Conservation (phyloP, 1,140 invertebrate genomes). For the Drosophila nannoptera region DNA sequence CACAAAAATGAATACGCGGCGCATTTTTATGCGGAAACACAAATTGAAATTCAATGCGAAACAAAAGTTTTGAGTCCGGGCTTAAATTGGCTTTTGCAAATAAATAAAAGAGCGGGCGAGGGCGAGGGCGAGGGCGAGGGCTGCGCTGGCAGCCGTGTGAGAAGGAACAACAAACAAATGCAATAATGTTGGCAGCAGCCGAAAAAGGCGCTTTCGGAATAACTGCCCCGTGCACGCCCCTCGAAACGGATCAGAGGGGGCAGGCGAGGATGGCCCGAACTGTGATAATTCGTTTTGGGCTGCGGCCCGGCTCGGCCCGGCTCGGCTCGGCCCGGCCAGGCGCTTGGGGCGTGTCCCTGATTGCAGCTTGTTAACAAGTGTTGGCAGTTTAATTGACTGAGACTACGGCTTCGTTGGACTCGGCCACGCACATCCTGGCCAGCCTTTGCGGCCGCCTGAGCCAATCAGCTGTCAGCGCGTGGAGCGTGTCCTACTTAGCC, state of each 20-base stretch:
- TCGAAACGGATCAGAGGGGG: conserved; percentile 16
- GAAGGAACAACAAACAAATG: conserved; percentile 30
- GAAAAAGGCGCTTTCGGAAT: conserved; percentile 58
- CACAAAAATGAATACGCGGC: conserved; percentile 64
- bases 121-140: not conserved
- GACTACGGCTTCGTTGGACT: conserved; percentile 10
- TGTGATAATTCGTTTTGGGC: conserved; percentile 60
- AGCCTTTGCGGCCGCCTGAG: conserved; percentile 24
- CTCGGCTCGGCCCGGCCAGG: conserved; percentile 3
- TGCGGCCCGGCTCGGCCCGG: no score
- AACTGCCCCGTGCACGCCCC: conserved; percentile 52
- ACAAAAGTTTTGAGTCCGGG: conserved; percentile 45
- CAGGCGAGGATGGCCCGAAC: not conserved
- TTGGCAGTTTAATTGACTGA: conserved; percentile 79
- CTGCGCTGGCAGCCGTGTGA: conserved; percentile 18
- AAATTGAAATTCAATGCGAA: conserved; percentile 77
- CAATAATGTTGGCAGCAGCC: conserved; percentile 24
- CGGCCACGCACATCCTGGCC: conserved; percentile 48
- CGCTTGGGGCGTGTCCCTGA: conserved; percentile 75
- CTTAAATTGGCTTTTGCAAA: conserved; percentile 74
- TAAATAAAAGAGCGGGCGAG: conserved; percentile 55
- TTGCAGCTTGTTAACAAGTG: conserved; percentile 79
- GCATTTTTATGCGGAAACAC: conserved; percentile 73
- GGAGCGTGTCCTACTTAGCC: conserved; percentile 67
- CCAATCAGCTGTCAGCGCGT: conserved; percentile 70